Base-by-base conservation (phyloP, 1,140 invertebrate genomes). In the Pseudomyrmex gracilis region DNA sequence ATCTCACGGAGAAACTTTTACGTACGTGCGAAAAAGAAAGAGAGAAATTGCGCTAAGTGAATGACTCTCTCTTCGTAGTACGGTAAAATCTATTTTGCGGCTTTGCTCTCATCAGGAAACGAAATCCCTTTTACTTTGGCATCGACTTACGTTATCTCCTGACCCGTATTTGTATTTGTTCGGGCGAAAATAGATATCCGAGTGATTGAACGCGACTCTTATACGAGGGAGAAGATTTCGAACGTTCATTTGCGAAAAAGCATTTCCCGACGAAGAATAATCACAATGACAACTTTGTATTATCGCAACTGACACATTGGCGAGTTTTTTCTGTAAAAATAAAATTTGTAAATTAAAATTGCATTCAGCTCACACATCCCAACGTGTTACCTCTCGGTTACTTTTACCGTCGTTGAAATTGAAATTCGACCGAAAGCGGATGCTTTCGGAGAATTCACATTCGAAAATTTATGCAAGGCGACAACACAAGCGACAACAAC, bases 381-480 rank as follows among this genome's bases (percentile, higher is more conserved):
- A 68, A 34, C 43, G 15, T 68, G 57, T 0, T 2, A 58, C n/a
- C n/a, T 78, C 20, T 34, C 34, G 47, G 9, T 0, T 58, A 58
- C 43, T 78, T 66, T 68, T 68, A 55, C 64, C 4, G 20, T 22
- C 51, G 43, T 17, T 70, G 47, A n/a, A n/a, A 58, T 57, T 43
- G 45, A 9, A 8, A 34, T 34, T 2, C 12, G 53, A 34, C 13
- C 12, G 12, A 20, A 70, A 34, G 43, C 51, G 3, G 12, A n/a
- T 49, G 76, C 51, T 34, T 34, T 34, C 64, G 34, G 70, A 20
- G 7, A 70, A 80, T 80, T 57, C 17, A 24, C 55, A 55, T 15
- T 43, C 34, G 12, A 49, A 71, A 60, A 58, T 58, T 34, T 58
- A 80, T 58, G 66, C 76, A 71, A 49, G 66, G 34, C 34, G n/a